phyloP scores from a whole-genome alignment of 2,797 vertebrate species.

The Distichodus sexfasciatus region DNA sequence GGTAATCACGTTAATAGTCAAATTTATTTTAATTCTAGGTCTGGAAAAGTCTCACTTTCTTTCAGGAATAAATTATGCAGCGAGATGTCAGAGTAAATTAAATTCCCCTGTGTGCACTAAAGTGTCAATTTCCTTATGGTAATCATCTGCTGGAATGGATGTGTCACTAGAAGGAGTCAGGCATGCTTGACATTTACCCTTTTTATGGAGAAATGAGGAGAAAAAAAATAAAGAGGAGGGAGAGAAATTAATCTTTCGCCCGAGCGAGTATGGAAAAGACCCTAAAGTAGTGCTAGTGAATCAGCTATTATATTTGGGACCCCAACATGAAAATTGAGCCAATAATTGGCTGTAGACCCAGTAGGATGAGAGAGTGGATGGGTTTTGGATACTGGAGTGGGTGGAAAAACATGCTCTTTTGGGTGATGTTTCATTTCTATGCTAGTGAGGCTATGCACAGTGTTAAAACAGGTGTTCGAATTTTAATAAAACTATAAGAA shows the following conservation, averaged over 20 bases:
- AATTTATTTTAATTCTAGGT: slow-evolving; percentile 90
- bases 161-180: slow-evolving; percentile 96
- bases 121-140: slow-evolving; percentile 99
- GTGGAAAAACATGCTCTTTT: neutral
- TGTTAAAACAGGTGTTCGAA: neutral
- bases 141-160: slow-evolving; percentile 99
- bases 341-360: slow-evolving; percentile 87
- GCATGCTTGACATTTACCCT: slow-evolving; percentile 99
- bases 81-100: slow-evolving; percentile 99
- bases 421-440: neutral
- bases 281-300: slow-evolving; percentile 87
- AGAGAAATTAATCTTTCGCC: slow-evolving; percentile 93
- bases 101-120: slow-evolving; percentile 98
- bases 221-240: slow-evolving; percentile 92
- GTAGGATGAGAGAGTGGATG: slow-evolving; percentile 57
- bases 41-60: slow-evolving; percentile 92
- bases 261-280: slow-evolving; percentile 87
- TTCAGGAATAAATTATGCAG: slow-evolving; percentile 96
- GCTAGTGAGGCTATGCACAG: neutral
- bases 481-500: too few species aligned
- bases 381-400: slow-evolving; percentile 5
- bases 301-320: slow-evolving; percentile 85
- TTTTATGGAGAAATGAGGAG: slow-evolving; percentile 95
- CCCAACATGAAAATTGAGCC: slow-evolving; percentile 88
- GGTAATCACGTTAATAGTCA: slow-evolving; percentile 98